Conservation (phyloP, 2,113 vertebrate species). For the Vireo altiloquus region DNA sequence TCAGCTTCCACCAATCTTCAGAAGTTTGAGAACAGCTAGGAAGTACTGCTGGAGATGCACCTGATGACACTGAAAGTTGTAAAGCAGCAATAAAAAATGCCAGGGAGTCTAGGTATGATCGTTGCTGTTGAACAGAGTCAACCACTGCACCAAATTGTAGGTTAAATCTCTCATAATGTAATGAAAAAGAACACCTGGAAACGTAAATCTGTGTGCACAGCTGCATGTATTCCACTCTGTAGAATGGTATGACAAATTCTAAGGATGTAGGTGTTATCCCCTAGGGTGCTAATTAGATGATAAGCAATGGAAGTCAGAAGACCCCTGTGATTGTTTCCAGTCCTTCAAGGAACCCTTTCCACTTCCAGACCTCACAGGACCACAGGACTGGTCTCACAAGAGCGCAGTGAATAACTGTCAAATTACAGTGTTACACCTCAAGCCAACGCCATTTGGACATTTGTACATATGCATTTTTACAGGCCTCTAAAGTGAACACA, state of each 20-base stretch:
- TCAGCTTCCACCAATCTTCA: background rate
- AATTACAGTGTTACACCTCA: background rate
- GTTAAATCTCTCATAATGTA: background rate
- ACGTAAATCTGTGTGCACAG: background rate
- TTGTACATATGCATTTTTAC: background rate
- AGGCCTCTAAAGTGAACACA: background rate
- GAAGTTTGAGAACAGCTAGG: background rate
- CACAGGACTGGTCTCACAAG: background rate
- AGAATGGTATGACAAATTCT: background rate
- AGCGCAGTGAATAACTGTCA: background rate
- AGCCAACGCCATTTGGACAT: background rate
- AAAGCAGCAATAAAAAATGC: background rate
- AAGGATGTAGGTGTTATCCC: background rate
- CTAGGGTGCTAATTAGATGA: background rate
- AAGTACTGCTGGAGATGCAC: background rate
- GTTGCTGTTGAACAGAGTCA: background rate
- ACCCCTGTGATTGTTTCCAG: background rate
- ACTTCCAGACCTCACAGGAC: background rate
- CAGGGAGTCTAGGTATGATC: background rate
- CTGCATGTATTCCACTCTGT: background rate
- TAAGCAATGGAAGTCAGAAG: background rate
- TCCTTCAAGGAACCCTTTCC: background rate
- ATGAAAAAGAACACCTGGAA: background rate
- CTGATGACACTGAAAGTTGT: background rate
- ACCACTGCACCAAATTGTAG: background rate